Base-by-base conservation (phyloP, 2,888 invertebrate genomes). In the Seira musarum region DNA sequence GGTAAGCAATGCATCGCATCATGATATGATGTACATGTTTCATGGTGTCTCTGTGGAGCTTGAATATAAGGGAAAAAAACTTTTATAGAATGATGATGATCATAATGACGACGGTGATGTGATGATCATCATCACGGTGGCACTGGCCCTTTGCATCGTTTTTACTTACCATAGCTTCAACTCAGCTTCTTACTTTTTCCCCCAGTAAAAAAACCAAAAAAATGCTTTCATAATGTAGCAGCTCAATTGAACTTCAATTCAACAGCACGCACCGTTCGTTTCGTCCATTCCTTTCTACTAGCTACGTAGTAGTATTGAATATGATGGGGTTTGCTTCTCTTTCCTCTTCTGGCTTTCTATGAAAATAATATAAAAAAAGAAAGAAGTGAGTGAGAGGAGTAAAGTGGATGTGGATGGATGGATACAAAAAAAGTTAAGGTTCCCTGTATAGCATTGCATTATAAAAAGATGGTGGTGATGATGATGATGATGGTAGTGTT, bases 111-210 rank as follows among this genome's bases (percentile, higher is more conserved):
- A 69, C 8, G 75, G n/a, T 57, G 77, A 19, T 73, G 25, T 25
- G 5, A 35, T 67, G 71, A 71, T 25, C 53, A 68, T 60, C 35
- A 25, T 66, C 24, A 64, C 57, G 69, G 77, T 77, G 77, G 77
- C 77, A 77, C 70, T 77, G 77, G 77, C 77, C 77, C 70, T 70
- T n/a, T 61, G 21, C 69, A 24, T 40, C 13, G 22, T 65, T 64
- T 13, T 24, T 63, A 49, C 30, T 69, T 64, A 46, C 22, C 49
- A 10, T 40, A 57, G 30, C 24, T 46, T 61, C 19, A 67, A 5
- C n/a, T n/a, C 19, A 10, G 21, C 17, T 40, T 66, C 10, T 6
- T 66, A 8, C 40, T 13, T 40, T 40, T 40, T 40, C 13, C 13
- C 5, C 13, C 5, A 5, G 13, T 5, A 40, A 40, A 40, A 40